These are phyloP conservation scores for Sciurus vulgaris DNA, from an alignment of 2,797 vertebrate genomes.

Conservation along the genomic window DNA sequence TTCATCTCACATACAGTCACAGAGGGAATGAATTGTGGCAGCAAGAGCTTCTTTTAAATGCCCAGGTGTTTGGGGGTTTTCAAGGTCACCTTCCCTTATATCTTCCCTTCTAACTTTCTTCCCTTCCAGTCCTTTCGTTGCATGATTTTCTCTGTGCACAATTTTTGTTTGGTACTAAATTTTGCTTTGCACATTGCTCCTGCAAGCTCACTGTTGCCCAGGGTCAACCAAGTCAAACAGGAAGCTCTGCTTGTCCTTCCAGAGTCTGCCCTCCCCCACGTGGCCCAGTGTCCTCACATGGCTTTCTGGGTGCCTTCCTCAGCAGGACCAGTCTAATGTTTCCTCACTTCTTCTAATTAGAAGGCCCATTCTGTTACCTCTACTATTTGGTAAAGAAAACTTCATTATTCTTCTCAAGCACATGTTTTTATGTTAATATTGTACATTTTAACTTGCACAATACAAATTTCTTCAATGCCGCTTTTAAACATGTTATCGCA, in stretches of 20 bases:
- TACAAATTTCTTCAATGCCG: background rate
- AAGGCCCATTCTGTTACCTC: background rate
- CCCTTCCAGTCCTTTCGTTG: background rate
- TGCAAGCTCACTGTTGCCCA: background rate
- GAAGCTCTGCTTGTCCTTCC: background rate
- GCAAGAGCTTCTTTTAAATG: background rate
- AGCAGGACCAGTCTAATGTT: background rate
- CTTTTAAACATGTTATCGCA: background rate
- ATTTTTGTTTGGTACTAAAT: background rate
- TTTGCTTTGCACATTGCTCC: background rate
- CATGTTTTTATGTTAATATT: background rate
- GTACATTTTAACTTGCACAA: background rate
- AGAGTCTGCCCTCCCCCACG: background rate
- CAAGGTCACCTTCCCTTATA: background rate
- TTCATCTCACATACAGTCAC: background rate
- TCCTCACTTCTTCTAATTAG: background rate
- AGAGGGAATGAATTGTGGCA: background rate
- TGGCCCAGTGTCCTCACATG: rapidly evolving
- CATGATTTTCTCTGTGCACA: background rate
- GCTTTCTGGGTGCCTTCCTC: background rate
- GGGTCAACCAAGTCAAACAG: background rate
- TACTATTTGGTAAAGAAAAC: background rate
- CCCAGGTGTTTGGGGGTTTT: background rate
- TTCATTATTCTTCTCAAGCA: background rate
- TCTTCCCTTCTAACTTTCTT: background rate